Evolutionary conservation across 1,140 invertebrate genomes (phyloP), one percentile per base, ranked within the genome.

Genomic region (Aphaenogaster floridana): DNA sequence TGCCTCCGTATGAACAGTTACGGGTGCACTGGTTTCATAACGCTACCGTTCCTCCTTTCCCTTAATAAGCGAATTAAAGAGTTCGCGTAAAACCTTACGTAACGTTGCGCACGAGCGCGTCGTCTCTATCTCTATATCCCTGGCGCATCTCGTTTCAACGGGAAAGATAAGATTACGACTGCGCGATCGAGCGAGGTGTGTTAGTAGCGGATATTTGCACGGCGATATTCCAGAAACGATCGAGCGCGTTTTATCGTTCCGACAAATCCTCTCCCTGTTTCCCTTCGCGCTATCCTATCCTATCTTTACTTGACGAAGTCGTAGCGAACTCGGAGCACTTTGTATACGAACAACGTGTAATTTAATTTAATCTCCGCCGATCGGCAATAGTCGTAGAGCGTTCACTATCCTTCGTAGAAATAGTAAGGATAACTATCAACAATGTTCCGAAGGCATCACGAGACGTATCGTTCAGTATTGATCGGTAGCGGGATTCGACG

Each of bases 1-100:
- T 15, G 17, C 11, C 39, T 81, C 52, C 50, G 28, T 52, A 11
- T 13, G 17, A 11, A 5, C 7, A n/a, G 9, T 34, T 39, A 34
- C 36, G 4, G 3, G 42, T n/a, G 34, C 9, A 9, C 1, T 17
- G 28, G 7, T 84, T 84, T 84, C 69, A 34, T 61, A 74, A 61
- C 11, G 34, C 63, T 34, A 6, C 21, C 8, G 42, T 59, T 39
- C n/a, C 8, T 36, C 34, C 59, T 36, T 17, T 8, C 36, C 36
- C 45, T 63, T 76, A 81, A 81, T 76, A 63, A 84, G 54, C 80
- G 68, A 84, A 39, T 74, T 74, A 42, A 72, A 81, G 52, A 48
- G 21, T n/a, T 36, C 17, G 28, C 15, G 54, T 48, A 15, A 74
- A 74, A 45, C 6, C 1, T 83, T 71, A 69, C 36, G 34, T 42